These are phyloP conservation scores for Nemopilema nomurai DNA, from an alignment of 30 jellyfish, hydroid and myxozoan species.

Conservation along the genomic window DNA sequence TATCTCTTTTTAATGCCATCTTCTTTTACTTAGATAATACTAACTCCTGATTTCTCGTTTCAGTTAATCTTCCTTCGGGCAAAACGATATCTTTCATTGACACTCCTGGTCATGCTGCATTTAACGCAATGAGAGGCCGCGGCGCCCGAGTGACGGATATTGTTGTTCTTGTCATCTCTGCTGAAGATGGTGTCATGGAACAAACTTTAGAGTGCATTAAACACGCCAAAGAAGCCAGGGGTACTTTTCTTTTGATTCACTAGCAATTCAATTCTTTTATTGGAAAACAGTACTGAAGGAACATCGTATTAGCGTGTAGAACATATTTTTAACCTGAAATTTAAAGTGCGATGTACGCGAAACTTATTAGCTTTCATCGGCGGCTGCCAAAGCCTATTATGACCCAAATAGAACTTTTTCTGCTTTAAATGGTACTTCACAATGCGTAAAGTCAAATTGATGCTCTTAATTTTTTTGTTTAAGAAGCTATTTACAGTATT, in stretches of 20 bases:
- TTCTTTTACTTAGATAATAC: not conserved
- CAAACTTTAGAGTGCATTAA: constrained; percentile 94
- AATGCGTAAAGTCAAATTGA: too few species aligned
- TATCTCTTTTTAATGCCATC: too few species aligned
- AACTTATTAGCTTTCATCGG: too few species aligned
- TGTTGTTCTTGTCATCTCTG: constrained; percentile 91
- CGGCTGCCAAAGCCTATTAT: too few species aligned
- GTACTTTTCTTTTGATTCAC: constrained; percentile 50
- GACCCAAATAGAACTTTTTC: too few species aligned
- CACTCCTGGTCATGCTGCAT: constrained; percentile 99
- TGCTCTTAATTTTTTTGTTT: too few species aligned
- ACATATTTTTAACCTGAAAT: too few species aligned
- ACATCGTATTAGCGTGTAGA: too few species aligned
- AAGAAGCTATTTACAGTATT: too few species aligned
- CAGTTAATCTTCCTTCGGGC: constrained; percentile 56
- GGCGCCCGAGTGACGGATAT: constrained; percentile 96
- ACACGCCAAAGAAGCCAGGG: constrained; percentile 89
- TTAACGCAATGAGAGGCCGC: constrained; percentile 88
- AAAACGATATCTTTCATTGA: constrained; percentile 86
- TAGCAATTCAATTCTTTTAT: not conserved
- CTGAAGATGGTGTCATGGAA: constrained; percentile 97
- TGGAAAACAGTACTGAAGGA: too few species aligned
- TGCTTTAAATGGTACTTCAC: too few species aligned
- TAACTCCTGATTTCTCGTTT: not conserved
- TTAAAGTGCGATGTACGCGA: too few species aligned